Evolutionary conservation across 2,888 invertebrate species (phyloP).

Genomic region (Mimas tiliae): DNA sequence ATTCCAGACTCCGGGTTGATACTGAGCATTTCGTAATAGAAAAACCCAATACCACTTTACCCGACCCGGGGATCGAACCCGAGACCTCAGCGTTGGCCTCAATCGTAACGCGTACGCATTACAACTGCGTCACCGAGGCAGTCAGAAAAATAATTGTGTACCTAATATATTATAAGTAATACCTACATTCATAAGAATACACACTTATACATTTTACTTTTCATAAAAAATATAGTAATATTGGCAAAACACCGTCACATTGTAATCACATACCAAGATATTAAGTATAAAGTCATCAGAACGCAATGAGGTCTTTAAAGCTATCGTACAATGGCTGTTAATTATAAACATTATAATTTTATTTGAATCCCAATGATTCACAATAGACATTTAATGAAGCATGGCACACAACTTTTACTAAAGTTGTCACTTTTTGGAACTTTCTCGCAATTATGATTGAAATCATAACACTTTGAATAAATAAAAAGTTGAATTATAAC

Average conservation of each 20-base stretch:
- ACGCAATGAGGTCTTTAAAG: not conserved
- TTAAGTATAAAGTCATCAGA: not conserved
- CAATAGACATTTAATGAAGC: conserved; percentile 19
- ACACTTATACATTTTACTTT: too few species aligned
- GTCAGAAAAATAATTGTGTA: too few species aligned
- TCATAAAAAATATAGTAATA: not conserved
- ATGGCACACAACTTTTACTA: conserved; percentile 20
- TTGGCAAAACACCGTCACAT: not conserved
- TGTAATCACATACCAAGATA: not conserved
- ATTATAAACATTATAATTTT: conserved; percentile 18
- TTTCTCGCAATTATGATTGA: conserved; percentile 17
- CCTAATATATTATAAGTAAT: too few species aligned
- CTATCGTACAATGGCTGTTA: conserved; percentile 9
- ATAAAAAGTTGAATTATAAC: conserved; percentile 19
- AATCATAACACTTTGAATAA: conserved; percentile 18
- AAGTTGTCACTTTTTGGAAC: conserved; percentile 16
- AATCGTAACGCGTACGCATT: too few species aligned
- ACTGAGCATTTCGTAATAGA: too few species aligned
- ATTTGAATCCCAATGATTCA: conserved; percentile 9
- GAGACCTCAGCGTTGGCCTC: too few species aligned
- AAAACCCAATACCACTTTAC: too few species aligned
- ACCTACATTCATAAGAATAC: too few species aligned
- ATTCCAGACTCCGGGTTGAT: too few species aligned
- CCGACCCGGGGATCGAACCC: too few species aligned
- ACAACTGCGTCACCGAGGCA: too few species aligned